Evolutionary conservation across 2,888 invertebrate species (phyloP).

Genomic region (Iphiclides podalirius): DNA sequence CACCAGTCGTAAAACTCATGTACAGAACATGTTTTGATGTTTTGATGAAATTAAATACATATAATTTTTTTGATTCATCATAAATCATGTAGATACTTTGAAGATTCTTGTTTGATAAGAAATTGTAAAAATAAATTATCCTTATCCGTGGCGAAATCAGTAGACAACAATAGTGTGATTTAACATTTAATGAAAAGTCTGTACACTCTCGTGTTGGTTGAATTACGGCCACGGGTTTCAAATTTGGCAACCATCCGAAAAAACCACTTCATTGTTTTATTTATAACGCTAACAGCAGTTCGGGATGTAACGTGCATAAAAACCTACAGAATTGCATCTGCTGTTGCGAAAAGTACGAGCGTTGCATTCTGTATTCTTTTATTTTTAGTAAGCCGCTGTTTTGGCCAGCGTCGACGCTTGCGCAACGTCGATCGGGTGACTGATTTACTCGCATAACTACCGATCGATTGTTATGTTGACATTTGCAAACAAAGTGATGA

Average conservation of each 20-base stretch:
- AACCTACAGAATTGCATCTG: conserved; percentile 43
- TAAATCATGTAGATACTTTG: too few relatives aligned
- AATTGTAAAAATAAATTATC: too few relatives aligned
- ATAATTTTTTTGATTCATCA: too few relatives aligned
- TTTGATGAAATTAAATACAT: too few relatives aligned
- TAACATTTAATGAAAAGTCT: conserved; percentile 6
- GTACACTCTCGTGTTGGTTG: not conserved
- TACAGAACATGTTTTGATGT: too few relatives aligned
- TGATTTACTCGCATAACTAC: not conserved
- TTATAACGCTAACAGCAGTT: conserved; percentile 32
- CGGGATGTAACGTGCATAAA: conserved; percentile 50
- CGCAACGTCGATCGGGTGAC: conserved; percentile 30
- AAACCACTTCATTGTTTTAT: conserved; percentile 14
- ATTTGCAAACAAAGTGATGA: too few relatives aligned
- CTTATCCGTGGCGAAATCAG: too few relatives aligned
- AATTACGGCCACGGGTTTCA: conserved; percentile 31
- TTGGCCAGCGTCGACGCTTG: conserved; percentile 28
- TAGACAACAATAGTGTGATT: too few relatives aligned
- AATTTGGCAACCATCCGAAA: conserved; percentile 28
- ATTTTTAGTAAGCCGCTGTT: conserved; percentile 35
- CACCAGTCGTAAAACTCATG: too few relatives aligned
- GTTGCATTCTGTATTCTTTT: conserved; percentile 46
- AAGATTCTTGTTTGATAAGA: too few relatives aligned
- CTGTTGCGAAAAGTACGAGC: conserved; percentile 46
- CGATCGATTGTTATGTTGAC: not conserved